phyloP scores from a whole-genome alignment of 2,113 vertebrate genomes.

The Cynoglossus semilaevis region DNA sequence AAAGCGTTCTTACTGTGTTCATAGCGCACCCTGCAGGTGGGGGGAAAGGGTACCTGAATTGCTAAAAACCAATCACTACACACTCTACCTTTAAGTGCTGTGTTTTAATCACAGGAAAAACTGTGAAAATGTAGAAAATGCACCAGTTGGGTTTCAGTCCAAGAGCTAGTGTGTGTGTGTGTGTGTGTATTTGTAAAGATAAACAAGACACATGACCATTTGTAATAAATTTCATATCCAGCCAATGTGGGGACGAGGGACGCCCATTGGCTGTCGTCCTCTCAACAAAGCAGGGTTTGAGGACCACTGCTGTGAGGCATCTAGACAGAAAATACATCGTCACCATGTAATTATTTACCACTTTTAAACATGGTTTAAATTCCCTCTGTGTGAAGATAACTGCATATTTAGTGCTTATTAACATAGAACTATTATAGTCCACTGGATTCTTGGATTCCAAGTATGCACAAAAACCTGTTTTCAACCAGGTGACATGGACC shows the following conservation, averaged over 20 bases:
- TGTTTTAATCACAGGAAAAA: slow-evolving; percentile 8
- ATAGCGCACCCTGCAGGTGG: no score
- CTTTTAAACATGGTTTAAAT: not conserved
- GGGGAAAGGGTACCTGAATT: no score
- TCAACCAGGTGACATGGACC: slow-evolving; percentile 25
- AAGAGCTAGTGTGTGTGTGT: slow-evolving; percentile 27
- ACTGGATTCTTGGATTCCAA: slow-evolving; percentile 83
- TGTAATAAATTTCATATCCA: not conserved
- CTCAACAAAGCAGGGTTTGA: no score
- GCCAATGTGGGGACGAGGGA: not conserved
- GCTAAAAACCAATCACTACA: no score
- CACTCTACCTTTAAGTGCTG: not conserved
- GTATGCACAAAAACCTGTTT: slow-evolving; percentile 37
- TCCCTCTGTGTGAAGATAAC: not conserved
- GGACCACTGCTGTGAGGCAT: not conserved
- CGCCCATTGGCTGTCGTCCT: no score
- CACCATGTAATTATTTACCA: not conserved
- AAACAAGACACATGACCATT: not conserved
- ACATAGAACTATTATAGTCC: slow-evolving; percentile 80
- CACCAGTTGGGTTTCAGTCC: slow-evolving; percentile 42
- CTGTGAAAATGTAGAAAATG: slow-evolving; percentile 13
- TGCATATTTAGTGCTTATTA: slow-evolving; percentile 14
- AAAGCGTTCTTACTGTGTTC: no score
- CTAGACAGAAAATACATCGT: slow-evolving; percentile 5
- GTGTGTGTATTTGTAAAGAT: not conserved